Evolutionary conservation across 2,888 invertebrate genomes (phyloP), one percentile per base, ranked within the genome.

Genomic region (Heliconius cydno): DNA sequence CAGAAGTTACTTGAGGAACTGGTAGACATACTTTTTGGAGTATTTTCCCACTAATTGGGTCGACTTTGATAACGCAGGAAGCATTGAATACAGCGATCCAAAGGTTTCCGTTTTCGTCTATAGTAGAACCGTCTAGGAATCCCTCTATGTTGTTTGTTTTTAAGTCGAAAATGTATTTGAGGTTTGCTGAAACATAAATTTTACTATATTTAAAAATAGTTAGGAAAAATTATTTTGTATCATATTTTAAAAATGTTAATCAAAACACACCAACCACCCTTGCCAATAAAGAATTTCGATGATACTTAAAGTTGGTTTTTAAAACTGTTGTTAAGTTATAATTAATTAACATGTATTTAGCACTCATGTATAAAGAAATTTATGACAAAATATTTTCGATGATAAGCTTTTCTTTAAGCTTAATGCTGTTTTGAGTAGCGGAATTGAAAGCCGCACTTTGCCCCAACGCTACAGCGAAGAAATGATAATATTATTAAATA

Each of bases 61-160:
- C 93, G 46, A 96, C 87, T 84, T 96, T 91, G 71, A 96, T 82
- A 38, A 96, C 94, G 86, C 96, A 95, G 15, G 96, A 95, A 3
- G 96, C 97, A 77, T 95, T 93, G 88, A 96, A 98, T 66, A 96
- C 96, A 2, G 97, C 97, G 6, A 98, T 95, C 97, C 97, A 98
- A 1, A 98, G 91, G 87, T 97, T 97, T 1, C 97, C 97, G 80
- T 97, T 96, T 0, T 95, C 94, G 89, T 98, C 98, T 75, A 97
- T 97, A 68, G 97, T 97, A 96, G 97, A 96, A 10, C 97, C 97
- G 88, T 97, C 97, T 0, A 97, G 96, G 52, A 96, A 85, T 1
- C 93, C 94, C 0, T 86, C 88, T 2, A 94, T 72, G 1, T 91
- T 89, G 82, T 92, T 89, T 65, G 90, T 87, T 52, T 90, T 91